Evolutionary conservation across 1,140 invertebrate genomes (phyloP), one percentile per base, ranked within the genome.

Genomic region (Eufriesea mexicana): DNA sequence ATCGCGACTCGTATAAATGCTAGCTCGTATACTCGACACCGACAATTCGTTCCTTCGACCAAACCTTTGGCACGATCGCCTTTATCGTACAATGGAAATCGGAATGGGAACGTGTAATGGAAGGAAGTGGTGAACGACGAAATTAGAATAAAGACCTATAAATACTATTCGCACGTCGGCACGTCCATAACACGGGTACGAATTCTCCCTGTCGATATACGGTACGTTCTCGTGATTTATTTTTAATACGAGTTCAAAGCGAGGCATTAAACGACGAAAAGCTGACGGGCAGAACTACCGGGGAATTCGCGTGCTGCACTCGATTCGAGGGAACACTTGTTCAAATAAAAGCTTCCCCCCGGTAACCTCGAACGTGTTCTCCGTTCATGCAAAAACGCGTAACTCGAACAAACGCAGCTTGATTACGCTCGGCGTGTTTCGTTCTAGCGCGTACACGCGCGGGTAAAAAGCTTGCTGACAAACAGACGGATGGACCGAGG

Each of bases 21-120:
- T n/a, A n/a, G n/a, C 47, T 10, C 47, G 47, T 12, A 10, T 12
- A 28, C n/a, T n/a, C n/a, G n/a, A 45, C 23, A 28, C 16, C 2
- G 9, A 42, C 57, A 47, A 61, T 74, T 14, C 57, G 6, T 66
- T 16, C 8, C 28, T 78, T 64, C 64, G 66, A 78, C 68, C 68
- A 68, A 78, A 78, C 5, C 12, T 35, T 62, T 16, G 7, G 25
- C 12, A 54, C 51, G 51, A 54, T 5, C 12, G 14, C 14, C 1
- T 54, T 18, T 14, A 54, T 16, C 12, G 14, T 5, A 0, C 16
- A 5, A 18, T 16, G 4, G 12, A 16, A 54, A 54, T 54, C 9
- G 47, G 51, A 54, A 14, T 16, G 51, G n/a, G n/a, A n/a, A n/a
- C n/a, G n/a, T n/a, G n/a, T n/a, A n/a, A n/a, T n/a, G 12, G 49